Conservation (phyloP, 2,888 invertebrate genomes). For the Andricus quercusramuli region DNA sequence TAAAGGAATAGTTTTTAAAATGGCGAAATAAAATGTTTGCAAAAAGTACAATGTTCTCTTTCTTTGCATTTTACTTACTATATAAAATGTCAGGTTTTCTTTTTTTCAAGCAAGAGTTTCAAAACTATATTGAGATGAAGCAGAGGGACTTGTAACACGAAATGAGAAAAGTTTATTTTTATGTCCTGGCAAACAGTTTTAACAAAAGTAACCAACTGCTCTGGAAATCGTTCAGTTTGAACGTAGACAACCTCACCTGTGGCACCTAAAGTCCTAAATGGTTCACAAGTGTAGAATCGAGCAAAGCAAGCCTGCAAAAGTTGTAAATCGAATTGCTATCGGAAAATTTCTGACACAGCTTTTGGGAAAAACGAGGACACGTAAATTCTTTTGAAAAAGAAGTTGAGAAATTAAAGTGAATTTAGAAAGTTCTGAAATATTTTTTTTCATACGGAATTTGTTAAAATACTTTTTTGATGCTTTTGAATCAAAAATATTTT, state of each 20-base stretch:
- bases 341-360: not conserved
- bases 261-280: conserved; percentile 27
- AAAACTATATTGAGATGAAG: conserved; percentile 4
- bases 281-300: not conserved
- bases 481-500: too few relatives aligned
- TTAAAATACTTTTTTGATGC: not conserved
- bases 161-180: conserved; percentile 30
- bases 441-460: not conserved
- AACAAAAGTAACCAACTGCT: conserved; percentile 25
- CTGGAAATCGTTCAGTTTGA: conserved; percentile 23
- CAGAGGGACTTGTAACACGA: conserved; percentile 1
- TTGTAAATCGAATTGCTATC: conserved; percentile 8
- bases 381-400: not conserved
- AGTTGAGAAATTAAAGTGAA: not conserved
- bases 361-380: not conserved
- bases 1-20: too few relatives aligned
- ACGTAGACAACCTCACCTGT: conserved; percentile 23
- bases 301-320: not conserved
- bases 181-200: conserved; percentile 8
- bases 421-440: not conserved
- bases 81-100: not conserved
- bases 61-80: not conserved
- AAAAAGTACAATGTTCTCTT: too few relatives aligned
- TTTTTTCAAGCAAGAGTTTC: not conserved
- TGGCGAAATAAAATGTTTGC: too few relatives aligned